Evolutionary conservation across 2,888 invertebrate species (phyloP).

Genomic region (Balanococcus diminutus): DNA sequence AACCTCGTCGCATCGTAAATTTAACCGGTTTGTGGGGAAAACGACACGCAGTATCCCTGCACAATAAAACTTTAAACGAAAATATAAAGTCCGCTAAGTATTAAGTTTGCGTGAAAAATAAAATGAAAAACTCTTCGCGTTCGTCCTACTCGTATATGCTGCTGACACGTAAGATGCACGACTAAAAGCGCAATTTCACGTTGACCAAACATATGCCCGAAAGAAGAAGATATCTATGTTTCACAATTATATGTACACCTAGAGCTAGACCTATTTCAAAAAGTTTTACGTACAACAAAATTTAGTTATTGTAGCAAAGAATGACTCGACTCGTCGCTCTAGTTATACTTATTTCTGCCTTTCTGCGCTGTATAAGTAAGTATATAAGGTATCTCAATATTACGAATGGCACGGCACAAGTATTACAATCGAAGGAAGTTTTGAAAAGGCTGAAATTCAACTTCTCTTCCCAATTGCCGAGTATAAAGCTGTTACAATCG

Average conservation of each 20-base stretch:
- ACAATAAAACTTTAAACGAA: background rate
- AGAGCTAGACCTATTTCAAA: no score
- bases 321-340: background rate
- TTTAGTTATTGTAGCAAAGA: background rate
- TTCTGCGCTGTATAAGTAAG: background rate
- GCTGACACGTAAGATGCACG: background rate
- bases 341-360: no score
- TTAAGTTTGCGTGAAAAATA: background rate
- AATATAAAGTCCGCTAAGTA: background rate
- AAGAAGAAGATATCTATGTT: background rate
- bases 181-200: background rate
- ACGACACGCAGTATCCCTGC: background rate
- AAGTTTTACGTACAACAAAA: background rate
- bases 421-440: background rate
- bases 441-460: background rate
- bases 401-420: background rate
- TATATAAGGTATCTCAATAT: background rate
- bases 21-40: background rate
- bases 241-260: no score
- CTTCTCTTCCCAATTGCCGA: background rate
- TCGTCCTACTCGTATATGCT: no score
- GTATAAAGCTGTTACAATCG: background rate
- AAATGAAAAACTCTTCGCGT: constrained; percentile 5
- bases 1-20: background rate
- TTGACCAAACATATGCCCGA: background rate